Percentiles rank a stretch among this genome's conserved stretches.
Evolutionary conservation across 2,113 vertebrate species (phyloP).

Genomic region (Ophthalmolycus amberensis): DNA sequence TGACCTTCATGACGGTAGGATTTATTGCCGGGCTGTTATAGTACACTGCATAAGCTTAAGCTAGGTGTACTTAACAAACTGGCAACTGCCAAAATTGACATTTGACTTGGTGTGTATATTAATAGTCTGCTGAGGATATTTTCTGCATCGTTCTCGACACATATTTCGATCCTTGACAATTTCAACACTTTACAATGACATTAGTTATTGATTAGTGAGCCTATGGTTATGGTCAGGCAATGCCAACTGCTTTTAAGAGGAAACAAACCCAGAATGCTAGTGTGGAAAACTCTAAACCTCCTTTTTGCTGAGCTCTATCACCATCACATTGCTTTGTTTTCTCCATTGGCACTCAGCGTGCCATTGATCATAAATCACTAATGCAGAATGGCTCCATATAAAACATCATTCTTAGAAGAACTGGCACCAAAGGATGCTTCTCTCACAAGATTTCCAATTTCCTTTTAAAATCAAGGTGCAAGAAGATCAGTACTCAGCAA

Average conservation of each 20-base stretch:
- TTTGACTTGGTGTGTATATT: no score
- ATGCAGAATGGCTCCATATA: neutral
- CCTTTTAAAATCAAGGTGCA: slow-evolving; percentile 32
- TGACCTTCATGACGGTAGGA: neutral
- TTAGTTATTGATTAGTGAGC: neutral
- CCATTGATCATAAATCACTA: slow-evolving; percentile 16
- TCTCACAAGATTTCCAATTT: slow-evolving; percentile 21
- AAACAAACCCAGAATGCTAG: neutral
- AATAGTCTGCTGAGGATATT: no score
- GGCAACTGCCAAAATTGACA: no score
- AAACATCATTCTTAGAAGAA: slow-evolving; percentile 22
- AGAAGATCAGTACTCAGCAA: slow-evolving; percentile 19
- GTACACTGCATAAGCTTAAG: neutral
- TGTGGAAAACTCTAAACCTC: neutral
- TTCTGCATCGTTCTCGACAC: no score
- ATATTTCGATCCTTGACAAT: neutral
- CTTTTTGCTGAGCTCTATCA: neutral
- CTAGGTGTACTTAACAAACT: neutral
- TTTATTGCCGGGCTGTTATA: neutral
- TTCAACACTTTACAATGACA: neutral
- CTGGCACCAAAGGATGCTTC: neutral
- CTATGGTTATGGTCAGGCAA: neutral
- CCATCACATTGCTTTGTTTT: slow-evolving; percentile 7
- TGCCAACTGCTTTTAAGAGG: neutral
- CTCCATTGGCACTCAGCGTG: neutral